A percentile compares a stretch with the other conserved stretches of the same genome.
These are phyloP conservation scores for Chymomyza fuscimana DNA, from an alignment of 2,888 invertebrate genomes.

Conservation along the genomic window DNA sequence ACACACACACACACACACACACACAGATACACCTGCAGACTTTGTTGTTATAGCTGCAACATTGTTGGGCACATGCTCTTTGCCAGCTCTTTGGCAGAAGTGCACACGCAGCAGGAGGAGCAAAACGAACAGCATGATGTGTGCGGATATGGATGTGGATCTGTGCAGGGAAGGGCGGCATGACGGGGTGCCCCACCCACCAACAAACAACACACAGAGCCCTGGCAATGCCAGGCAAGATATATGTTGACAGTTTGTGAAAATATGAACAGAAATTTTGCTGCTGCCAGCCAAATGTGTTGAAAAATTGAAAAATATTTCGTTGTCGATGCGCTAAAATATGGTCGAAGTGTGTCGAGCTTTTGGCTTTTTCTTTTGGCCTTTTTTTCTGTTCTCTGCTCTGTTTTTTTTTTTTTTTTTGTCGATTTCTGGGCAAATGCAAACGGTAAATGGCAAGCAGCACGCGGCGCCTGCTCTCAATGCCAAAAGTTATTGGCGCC, in stretches of 20 bases:
- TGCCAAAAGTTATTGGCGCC: conserved; percentile 50
- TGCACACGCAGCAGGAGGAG: background rate
- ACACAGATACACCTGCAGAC: background rate
- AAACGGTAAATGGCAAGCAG: background rate
- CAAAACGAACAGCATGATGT: background rate
- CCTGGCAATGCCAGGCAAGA: conserved; percentile 32
- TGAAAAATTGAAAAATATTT: conserved; percentile 73
- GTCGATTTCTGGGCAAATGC: background rate
- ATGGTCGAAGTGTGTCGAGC: conserved; percentile 39
- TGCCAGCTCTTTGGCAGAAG: background rate
- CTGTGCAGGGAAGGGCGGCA: background rate
- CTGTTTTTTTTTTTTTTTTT: background rate
- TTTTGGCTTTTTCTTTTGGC: conserved; percentile 1
- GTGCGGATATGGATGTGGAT: no score
- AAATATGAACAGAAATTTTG: conserved; percentile 70
- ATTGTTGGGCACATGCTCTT: background rate
- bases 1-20: conserved; percentile 2
- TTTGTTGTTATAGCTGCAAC: conserved; percentile 3
- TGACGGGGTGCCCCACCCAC: background rate
- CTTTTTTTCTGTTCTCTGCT: background rate
- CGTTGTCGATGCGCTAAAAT: conserved; percentile 70
- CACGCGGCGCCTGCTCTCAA: background rate
- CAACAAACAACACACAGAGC: background rate
- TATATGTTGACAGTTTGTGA: conserved; percentile 69
- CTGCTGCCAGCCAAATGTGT: conserved; percentile 71